phyloP scores from a whole-genome alignment of 1,140 invertebrate genomes.

The Drosophila kikkawai region DNA sequence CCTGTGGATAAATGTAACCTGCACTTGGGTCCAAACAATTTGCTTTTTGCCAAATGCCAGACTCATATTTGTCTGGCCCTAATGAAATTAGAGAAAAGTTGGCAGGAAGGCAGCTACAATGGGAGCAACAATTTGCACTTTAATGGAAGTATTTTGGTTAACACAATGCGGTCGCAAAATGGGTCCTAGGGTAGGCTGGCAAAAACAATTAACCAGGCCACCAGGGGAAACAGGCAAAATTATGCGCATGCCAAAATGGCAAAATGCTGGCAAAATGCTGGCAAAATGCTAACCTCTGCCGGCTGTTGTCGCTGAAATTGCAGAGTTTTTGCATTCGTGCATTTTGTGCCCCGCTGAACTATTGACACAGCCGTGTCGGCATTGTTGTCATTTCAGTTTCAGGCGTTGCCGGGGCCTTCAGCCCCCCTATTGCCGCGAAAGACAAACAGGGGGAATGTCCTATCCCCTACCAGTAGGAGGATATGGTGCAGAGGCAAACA shows the following conservation, averaged over 20 bases:
- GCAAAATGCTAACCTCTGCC: slow-evolving; percentile 26
- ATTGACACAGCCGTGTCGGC: slow-evolving; percentile 71
- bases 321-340: slow-evolving; percentile 48
- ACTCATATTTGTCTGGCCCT: slow-evolving; percentile 15
- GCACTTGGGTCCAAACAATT: slow-evolving; percentile 1
- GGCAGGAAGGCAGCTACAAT: slow-evolving; percentile 11
- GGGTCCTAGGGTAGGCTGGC: neutral
- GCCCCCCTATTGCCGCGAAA: slow-evolving; percentile 10
- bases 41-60: slow-evolving; percentile 26
- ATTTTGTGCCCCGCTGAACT: slow-evolving; percentile 31
- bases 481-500: slow-evolving; percentile 47
- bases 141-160: slow-evolving; percentile 41
- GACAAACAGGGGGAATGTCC: slow-evolving; percentile 30
- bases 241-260: slow-evolving; percentile 62
- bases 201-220: slow-evolving; percentile 35
- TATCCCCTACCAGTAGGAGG: neutral
- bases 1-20: slow-evolving; percentile 3
- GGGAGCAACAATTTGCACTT: slow-evolving; percentile 52
- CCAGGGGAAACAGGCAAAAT: slow-evolving; percentile 45
- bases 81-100: slow-evolving; percentile 31
- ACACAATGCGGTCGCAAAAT: slow-evolving; percentile 22
- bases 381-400: slow-evolving; percentile 38
- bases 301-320: slow-evolving; percentile 21
- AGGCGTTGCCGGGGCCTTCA: slow-evolving; percentile 7
- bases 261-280: slow-evolving; percentile 27